Conservation (phyloP, 1,140 invertebrate genomes). For the Manduca sexta region DNA sequence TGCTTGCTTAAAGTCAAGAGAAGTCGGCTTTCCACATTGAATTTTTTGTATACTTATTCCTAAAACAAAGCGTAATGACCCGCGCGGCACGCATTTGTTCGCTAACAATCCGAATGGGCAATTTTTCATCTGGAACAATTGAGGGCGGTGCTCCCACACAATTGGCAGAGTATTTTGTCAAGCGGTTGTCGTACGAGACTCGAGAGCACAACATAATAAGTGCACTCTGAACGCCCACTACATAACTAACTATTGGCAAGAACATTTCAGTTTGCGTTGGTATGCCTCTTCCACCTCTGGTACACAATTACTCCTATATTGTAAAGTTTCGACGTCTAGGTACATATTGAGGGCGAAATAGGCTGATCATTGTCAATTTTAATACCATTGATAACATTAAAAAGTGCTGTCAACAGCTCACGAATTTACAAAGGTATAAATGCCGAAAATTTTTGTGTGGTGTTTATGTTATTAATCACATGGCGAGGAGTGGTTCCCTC, state of each 20-base stretch:
- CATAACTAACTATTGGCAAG: constrained; percentile 4
- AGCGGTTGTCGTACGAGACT: constrained; percentile 60
- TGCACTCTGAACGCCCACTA: constrained; percentile 41
- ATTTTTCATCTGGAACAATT: constrained; percentile 72
- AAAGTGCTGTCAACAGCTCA: too few relatives aligned
- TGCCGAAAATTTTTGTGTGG: constrained; percentile 3
- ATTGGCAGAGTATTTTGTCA: constrained; percentile 70
- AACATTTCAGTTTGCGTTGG: not conserved
- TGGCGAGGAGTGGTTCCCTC: constrained; percentile 41
- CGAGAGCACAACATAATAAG: constrained; percentile 45
- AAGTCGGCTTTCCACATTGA: constrained; percentile 52
- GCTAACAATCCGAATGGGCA: constrained; percentile 68
- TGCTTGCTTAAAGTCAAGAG: constrained; percentile 44
- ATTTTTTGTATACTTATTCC: constrained; percentile 66
- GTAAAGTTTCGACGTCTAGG: too few relatives aligned
- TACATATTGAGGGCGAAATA: too few relatives aligned
- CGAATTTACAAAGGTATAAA: too few relatives aligned
- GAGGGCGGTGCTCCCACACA: constrained; percentile 64
- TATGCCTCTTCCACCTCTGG: not conserved
- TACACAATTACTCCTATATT: too few relatives aligned
- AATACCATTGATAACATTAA: too few relatives aligned
- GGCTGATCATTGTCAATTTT: too few relatives aligned
- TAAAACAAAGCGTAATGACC: constrained; percentile 72
- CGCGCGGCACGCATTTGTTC: constrained; percentile 68
- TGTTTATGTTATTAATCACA: constrained; percentile 58